Conservation (phyloP, 2,113 vertebrate genomes). For the Oplegnathus fasciatus region DNA sequence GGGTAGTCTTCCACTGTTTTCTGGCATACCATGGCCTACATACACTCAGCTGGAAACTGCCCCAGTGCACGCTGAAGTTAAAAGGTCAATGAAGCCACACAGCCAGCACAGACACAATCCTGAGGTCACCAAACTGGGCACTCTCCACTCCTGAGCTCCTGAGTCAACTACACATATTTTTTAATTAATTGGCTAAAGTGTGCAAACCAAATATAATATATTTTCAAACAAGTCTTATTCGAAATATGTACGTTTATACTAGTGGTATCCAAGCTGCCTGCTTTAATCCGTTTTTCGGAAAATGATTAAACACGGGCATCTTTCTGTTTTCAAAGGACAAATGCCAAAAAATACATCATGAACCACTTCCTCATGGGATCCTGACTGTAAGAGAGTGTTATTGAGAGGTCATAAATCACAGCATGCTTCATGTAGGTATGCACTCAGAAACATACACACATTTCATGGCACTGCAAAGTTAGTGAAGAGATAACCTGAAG, state of each 20-base stretch:
- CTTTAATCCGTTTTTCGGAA: conserved; percentile 8
- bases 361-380: neutral
- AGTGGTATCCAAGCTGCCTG: neutral
- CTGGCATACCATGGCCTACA: neutral
- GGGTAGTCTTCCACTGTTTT: neutral
- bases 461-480: too few species aligned
- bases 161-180: neutral
- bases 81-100: too few species aligned
- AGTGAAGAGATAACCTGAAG: conserved; percentile 23
- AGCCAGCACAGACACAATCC: neutral
- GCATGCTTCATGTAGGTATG: neutral
- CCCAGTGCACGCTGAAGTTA: too few species aligned
- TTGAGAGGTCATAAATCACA: conserved; percentile 24
- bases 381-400: neutral
- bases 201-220: neutral
- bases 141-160: neutral
- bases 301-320: neutral
- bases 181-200: neutral
- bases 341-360: conserved; percentile 13
- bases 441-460: conserved; percentile 24
- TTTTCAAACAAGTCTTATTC: neutral
- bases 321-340: conserved; percentile 35
- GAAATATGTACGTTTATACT: neutral
- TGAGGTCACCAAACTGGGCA: neutral
- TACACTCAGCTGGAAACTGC: too few species aligned